Conservation (phyloP, 2,797 vertebrate species). For the Gambelia wislizenii region DNA sequence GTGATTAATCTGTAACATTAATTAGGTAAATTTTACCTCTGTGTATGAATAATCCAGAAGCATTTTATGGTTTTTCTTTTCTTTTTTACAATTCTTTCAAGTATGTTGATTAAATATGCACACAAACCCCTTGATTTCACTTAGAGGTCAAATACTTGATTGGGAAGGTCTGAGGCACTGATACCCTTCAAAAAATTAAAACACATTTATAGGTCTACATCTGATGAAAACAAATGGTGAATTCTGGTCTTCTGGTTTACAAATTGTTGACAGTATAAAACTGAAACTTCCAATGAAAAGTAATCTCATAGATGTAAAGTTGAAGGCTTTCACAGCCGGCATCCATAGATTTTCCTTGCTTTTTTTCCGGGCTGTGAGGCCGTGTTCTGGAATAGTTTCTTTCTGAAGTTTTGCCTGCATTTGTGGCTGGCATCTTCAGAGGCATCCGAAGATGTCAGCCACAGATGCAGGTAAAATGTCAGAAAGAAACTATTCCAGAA, state of each 20-base stretch:
- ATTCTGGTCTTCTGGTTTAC: neutral
- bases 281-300: neutral
- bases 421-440: no score
- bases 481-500: no score
- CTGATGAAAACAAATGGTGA: neutral
- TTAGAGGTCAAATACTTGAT: neutral
- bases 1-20: slow-evolving; percentile 37
- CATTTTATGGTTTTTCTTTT: neutral
- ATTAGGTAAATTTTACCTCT: slow-evolving; percentile 13
- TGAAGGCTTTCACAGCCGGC: no score
- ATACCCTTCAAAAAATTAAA: neutral
- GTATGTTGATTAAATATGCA: slow-evolving; percentile 16
- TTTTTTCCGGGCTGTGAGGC: no score
- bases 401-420: no score
- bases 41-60: slow-evolving; percentile 2
- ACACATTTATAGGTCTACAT: neutral
- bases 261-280: neutral
- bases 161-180: neutral
- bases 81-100: neutral
- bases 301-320: neutral
- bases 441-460: no score
- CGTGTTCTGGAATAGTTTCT: no score
- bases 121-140: neutral
- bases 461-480: no score
- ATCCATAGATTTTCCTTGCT: no score